These are phyloP conservation scores for Mola mola DNA, from an alignment of 2,113 vertebrate genomes.

Conservation along the genomic window DNA sequence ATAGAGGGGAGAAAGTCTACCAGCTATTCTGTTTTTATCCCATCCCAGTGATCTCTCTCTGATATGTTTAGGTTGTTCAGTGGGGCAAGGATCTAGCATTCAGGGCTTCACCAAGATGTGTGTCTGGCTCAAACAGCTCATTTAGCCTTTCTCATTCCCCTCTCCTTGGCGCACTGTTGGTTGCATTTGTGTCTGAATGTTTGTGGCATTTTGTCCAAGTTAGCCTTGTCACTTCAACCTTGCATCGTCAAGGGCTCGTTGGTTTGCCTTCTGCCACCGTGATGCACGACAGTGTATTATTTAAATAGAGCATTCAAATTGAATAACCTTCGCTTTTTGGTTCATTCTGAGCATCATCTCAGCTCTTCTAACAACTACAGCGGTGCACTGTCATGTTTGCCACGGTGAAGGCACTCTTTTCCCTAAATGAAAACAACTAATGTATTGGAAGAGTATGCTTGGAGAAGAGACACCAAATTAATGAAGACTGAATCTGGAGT, in stretches of 20 bases:
- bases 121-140: slow-evolving; percentile 77
- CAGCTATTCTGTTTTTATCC: slow-evolving; percentile 68
- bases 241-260: slow-evolving; percentile 54
- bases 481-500: slow-evolving; percentile 43
- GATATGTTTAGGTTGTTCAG: slow-evolving; percentile 73
- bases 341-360: slow-evolving; percentile 11
- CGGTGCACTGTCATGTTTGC: background rate
- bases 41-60: slow-evolving; percentile 73
- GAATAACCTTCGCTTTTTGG: slow-evolving; percentile 46
- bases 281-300: slow-evolving; percentile 44
- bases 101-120: slow-evolving; percentile 55
- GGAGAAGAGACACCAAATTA: slow-evolving; percentile 50
- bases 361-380: background rate
- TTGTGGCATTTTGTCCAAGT: slow-evolving; percentile 72
- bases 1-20: slow-evolving; percentile 59
- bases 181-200: slow-evolving; percentile 63
- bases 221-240: slow-evolving; percentile 70
- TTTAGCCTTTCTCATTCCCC: slow-evolving; percentile 68
- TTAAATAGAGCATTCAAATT: slow-evolving; percentile 59
- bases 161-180: slow-evolving; percentile 37
- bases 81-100: slow-evolving; percentile 59
- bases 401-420: slow-evolving; percentile 24
- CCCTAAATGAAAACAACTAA: slow-evolving; percentile 52
- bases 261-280: slow-evolving; percentile 50
- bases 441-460: slow-evolving; percentile 48